Conservation (phyloP, 92 coral and sea anemone species). For the Palythoa heliodiscus region DNA sequence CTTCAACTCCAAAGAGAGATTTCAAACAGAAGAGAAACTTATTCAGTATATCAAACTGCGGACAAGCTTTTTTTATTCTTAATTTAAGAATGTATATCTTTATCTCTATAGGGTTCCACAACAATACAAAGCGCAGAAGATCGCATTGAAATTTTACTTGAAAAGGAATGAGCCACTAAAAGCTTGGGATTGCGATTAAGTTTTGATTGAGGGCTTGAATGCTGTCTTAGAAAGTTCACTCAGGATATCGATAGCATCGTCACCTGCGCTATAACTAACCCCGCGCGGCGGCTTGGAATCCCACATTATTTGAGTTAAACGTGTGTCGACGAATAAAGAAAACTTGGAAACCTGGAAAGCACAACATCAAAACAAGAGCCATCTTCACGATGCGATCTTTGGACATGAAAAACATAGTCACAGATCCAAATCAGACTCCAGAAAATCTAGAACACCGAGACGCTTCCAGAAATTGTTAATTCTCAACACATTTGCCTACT, state of each 20-base stretch:
- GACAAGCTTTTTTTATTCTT: not conserved
- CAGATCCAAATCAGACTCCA: not conserved
- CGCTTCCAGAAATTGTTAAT: not conserved
- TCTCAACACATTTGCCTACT: not conserved
- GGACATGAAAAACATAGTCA: not conserved
- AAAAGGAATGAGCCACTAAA: not conserved
- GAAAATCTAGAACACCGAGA: not conserved
- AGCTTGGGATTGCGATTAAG: not conserved
- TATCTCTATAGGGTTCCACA: constrained; percentile 14
- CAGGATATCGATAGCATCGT: constrained; percentile 28
- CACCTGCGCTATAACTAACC: constrained; percentile 26
- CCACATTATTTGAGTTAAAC: constrained; percentile 27
- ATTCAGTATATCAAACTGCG: not conserved
- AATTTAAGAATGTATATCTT: constrained; percentile 19
- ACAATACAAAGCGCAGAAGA: not conserved
- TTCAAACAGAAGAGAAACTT: constrained; percentile 11
- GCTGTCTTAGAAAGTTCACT: not conserved
- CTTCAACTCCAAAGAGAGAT: not conserved
- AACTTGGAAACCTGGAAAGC: constrained; percentile 13
- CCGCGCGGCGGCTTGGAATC: constrained; percentile 2
- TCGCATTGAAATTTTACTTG: not conserved
- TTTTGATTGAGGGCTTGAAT: constrained; percentile 9
- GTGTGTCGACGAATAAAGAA: not conserved
- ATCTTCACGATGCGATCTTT: not conserved
- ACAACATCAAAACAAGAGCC: not conserved